A percentile compares a stretch with the other conserved stretches of the same genome.
phyloP scores from a whole-genome alignment of 2,888 invertebrate species.

The Pinctada fucata region DNA sequence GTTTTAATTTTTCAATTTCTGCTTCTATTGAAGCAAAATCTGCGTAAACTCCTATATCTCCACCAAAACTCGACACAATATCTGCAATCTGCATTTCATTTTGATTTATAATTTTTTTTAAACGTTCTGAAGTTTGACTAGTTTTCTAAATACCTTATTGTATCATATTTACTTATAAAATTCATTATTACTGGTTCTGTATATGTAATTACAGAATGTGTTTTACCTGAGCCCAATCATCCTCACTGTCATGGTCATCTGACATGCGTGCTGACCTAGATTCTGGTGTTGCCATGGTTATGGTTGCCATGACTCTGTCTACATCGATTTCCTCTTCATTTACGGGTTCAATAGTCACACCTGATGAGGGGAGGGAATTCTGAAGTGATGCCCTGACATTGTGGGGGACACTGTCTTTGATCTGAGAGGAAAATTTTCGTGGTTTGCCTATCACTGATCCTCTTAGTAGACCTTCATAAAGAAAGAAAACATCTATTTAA shows the following conservation, averaged over 20 bases:
- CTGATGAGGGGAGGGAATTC: conserved; percentile 57
- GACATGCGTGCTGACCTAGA: conserved; percentile 30
- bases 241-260: conserved; percentile 73
- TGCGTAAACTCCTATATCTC: conserved; percentile 39
- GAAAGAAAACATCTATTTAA: conserved; percentile 2
- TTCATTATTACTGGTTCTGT: no score
- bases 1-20: conserved; percentile 29
- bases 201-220: no score
- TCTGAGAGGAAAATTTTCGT: conserved; percentile 67
- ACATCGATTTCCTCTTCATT: conserved; percentile 54
- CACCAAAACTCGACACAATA: conserved; percentile 72
- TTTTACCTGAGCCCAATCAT: conserved; percentile 91
- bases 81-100: conserved; percentile 65
- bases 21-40: conserved; percentile 29
- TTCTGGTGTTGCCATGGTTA: conserved; percentile 43
- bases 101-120: no score
- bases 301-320: conserved; percentile 43
- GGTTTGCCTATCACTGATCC: conserved; percentile 70
- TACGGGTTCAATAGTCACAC: conserved; percentile 62
- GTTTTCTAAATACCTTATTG: no score
- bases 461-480: conserved; percentile 67
- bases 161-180: no score
- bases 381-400: conserved; percentile 47
- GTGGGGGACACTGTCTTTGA: conserved; percentile 64
- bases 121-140: no score